Evolutionary conservation across 2,888 invertebrate species (phyloP).

Genomic region (Girardia tigrina): DNA sequence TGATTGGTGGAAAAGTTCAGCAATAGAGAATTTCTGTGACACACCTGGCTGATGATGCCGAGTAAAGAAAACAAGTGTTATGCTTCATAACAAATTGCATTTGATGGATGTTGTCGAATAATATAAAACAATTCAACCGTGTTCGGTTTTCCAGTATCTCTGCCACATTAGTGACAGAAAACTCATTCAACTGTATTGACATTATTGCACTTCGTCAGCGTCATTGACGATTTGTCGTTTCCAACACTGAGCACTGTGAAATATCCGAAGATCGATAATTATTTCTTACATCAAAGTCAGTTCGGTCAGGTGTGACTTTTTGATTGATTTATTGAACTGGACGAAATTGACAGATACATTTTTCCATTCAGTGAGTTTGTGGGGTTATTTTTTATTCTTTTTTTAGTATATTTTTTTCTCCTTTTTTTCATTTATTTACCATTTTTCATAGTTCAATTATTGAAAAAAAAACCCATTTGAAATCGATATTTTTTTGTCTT

Average conservation of each 20-base stretch:
- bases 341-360: conserved; percentile 3
- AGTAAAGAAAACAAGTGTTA: conserved; percentile 3
- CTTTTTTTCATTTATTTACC: no score
- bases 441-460: no score
- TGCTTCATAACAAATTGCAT: conserved; percentile 15
- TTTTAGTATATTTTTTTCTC: no score
- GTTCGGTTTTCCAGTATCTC: conserved; percentile 20
- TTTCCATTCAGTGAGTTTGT: conserved; percentile 9
- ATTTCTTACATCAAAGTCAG: conserved; percentile 15
- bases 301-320: conserved; percentile 20
- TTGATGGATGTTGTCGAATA: conserved; percentile 23
- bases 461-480: background rate
- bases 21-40: conserved; percentile 7
- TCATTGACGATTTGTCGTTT: conserved; percentile 23
- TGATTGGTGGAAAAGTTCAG: conserved; percentile 13
- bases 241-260: background rate
- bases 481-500: no score
- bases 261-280: conserved; percentile 23
- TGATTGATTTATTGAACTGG: conserved; percentile 17
- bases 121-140: conserved; percentile 23
- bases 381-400: background rate
- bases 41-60: conserved; percentile 14
- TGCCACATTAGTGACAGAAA: conserved; percentile 23
- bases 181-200: conserved; percentile 23
- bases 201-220: conserved; percentile 23